These are phyloP conservation scores for Tinamus major DNA, from an alignment of 2,797 vertebrate species.

Conservation along the genomic window DNA sequence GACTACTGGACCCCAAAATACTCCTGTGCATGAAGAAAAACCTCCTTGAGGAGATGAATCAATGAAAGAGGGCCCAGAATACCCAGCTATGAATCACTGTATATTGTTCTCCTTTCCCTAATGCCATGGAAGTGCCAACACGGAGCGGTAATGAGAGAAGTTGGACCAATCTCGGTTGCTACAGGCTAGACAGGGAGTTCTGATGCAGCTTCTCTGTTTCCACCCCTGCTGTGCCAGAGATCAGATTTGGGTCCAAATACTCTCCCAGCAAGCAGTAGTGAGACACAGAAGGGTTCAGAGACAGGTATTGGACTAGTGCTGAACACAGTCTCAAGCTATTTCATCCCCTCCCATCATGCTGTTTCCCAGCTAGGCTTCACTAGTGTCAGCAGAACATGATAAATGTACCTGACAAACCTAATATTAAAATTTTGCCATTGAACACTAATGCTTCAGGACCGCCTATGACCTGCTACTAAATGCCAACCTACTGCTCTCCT, in stretches of 20 bases:
- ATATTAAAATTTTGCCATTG: background rate
- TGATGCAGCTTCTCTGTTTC: background rate
- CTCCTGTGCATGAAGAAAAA: background rate
- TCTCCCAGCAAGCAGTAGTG: background rate
- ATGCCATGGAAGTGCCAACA: background rate
- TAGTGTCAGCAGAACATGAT: background rate
- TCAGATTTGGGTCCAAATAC: background rate
- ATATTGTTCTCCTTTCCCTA: background rate
- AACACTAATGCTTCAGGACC: background rate
- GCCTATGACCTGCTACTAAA: background rate
- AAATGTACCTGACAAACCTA: background rate
- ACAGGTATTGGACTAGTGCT: background rate
- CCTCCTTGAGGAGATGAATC: background rate
- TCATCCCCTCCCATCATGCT: background rate
- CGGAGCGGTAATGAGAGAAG: background rate
- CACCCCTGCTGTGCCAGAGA: background rate
- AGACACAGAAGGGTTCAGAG: background rate
- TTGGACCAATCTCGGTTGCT: background rate
- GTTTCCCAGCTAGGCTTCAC: background rate
- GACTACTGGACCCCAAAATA: background rate
- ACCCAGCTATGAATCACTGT: background rate
- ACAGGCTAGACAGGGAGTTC: background rate
- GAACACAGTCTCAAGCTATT: background rate
- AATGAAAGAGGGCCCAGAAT: background rate
- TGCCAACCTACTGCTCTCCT: background rate